Conservation (phyloP, 2,113 vertebrate species). For the Morone saxatilis region DNA sequence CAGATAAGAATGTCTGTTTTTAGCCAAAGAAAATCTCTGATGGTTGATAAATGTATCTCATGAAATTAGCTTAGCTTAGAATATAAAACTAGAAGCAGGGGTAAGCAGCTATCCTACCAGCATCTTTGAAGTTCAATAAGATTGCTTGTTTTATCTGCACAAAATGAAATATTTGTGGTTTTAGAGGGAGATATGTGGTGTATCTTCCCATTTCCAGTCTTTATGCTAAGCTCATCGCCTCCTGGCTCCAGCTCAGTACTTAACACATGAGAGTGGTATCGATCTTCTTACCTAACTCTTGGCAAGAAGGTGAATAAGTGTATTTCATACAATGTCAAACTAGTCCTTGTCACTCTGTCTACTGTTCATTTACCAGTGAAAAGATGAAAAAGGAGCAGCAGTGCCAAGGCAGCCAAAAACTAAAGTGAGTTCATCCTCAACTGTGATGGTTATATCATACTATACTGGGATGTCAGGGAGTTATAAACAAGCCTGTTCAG, state of each 20-base stretch:
- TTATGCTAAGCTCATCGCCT: background rate
- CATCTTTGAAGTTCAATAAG: background rate
- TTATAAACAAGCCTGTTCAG: background rate
- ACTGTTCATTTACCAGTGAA: background rate
- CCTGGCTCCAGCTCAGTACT: constrained; percentile 6
- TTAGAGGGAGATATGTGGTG: background rate
- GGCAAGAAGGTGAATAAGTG: background rate
- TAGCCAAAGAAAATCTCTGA: background rate
- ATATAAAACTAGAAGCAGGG: background rate
- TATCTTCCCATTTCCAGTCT: background rate
- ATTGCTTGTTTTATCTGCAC: background rate
- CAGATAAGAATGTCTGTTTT: no score
- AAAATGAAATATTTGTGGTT: background rate
- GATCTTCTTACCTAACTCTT: background rate
- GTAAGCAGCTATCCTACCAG: background rate
- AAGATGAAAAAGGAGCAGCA: background rate
- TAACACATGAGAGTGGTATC: background rate
- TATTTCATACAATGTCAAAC: constrained; percentile 21
- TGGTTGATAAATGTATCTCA: background rate
- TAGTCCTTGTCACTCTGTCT: background rate
- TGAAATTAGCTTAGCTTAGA: background rate
- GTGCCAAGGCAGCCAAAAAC: background rate
- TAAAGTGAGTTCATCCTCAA: constrained; percentile 13
- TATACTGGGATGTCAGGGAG: background rate
- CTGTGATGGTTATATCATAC: constrained; percentile 21